phyloP scores from a whole-genome alignment of 1,140 invertebrate species.

The Ptiloglossa arizonensis region DNA sequence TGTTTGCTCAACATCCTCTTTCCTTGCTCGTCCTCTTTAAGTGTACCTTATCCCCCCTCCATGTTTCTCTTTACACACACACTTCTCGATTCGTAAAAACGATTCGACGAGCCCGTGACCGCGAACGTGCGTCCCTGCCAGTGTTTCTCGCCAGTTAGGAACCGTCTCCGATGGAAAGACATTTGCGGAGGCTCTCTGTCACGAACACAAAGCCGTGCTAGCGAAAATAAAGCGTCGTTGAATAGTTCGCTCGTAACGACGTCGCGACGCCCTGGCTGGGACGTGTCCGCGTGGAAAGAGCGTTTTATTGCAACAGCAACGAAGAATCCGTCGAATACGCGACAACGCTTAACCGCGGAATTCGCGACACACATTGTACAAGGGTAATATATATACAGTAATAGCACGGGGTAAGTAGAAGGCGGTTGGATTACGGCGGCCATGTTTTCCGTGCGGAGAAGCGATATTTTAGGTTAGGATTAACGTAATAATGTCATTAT shows the following conservation, averaged over 20 bases:
- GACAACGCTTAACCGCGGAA: not conserved
- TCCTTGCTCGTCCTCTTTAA: not conserved
- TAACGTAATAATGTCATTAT: no score
- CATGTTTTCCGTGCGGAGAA: no score
- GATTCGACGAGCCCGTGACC: not conserved
- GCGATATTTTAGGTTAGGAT: no score
- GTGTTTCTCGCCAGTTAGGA: not conserved
- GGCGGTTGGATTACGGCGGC: no score
- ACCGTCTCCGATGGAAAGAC: not conserved
- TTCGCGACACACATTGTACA: no score
- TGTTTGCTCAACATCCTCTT: not conserved
- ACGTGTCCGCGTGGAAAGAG: not conserved
- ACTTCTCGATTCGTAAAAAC: not conserved
- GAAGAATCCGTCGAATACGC: not conserved
- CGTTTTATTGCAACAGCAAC: not conserved
- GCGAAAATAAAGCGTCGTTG: not conserved
- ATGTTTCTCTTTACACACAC: not conserved
- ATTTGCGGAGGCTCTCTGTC: not conserved
- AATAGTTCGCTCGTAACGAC: not conserved
- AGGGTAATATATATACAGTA: no score
- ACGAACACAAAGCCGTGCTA: not conserved
- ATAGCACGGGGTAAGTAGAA: no score
- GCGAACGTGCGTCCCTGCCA: not conserved
- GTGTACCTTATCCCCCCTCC: not conserved
- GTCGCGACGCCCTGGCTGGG: slow-evolving; percentile 8